Evolutionary conservation across 2,797 vertebrate species (phyloP), one percentile per base, ranked within the genome.

Genomic region (Linurgus olivaceus): DNA sequence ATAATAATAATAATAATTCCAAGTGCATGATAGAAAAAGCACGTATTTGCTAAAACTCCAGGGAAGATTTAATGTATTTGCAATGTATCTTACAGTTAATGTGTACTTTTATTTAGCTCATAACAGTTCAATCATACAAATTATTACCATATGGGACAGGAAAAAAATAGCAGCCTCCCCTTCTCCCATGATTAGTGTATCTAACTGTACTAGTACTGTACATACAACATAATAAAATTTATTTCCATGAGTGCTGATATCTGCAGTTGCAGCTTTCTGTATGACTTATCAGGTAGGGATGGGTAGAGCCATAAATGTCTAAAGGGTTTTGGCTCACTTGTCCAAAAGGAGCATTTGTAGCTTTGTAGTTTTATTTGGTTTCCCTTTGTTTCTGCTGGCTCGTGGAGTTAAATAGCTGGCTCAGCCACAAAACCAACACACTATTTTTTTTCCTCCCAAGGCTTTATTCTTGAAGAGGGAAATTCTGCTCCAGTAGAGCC

Each of bases 111-210:
- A 90, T 94, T 94, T 93, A 93, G 92, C 94, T 88, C 86, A 23
- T 77, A 86, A 83, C 91, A 77, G 77, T 92, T 97, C 91, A 91
- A 78, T 96, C 96, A 88, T 89, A 59, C 88, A 70, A 96, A 96
- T 95, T 94, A 94, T 93, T 95, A 90, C 94, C 94, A 86, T 83
- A 91, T 93, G 93, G 81, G 88, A 93, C 75, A 90, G 78, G 66
- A 59, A 88, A 95, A 94, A 94, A 94, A 93, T 81, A 94, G 59
- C 89, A 94, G 50, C 82, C 51, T 90, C 85, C 82, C 83, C 51
- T 93, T 73, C 73, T 94, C 70, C 82, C 62, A 42, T 81, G 90
- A 81, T 92, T 79, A 67, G 58, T 71, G 76, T 75, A n/a, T 71
- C 55, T 79, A 79, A 94, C 85, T 73, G 38, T 90, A 57, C 68